Percentiles rank a stretch among this genome's conserved stretches.
phyloP scores from a whole-genome alignment of 2,797 vertebrate genomes.

The Pseudomugil gertrudae region DNA sequence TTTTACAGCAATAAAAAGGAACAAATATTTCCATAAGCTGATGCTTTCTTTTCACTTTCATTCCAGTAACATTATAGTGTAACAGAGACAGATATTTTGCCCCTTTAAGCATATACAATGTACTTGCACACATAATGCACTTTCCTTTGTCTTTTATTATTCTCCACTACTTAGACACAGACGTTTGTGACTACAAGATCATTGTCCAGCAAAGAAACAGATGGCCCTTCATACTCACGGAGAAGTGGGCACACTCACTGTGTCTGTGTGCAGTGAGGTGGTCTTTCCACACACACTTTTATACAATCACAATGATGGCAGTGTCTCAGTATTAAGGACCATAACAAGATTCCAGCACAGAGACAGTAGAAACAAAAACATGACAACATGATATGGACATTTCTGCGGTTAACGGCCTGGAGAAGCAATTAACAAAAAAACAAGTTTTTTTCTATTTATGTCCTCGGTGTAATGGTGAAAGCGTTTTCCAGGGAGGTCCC shows the following conservation, averaged over 20 bases:
- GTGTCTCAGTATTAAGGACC: conserved; percentile 45
- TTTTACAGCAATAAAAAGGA: conserved; percentile 10
- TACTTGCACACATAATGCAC: conserved; percentile 50
- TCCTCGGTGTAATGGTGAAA: conserved; percentile 45
- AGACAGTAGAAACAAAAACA: conserved; percentile 42
- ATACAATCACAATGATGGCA: conserved; percentile 26
- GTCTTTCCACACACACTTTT: conserved; percentile 55
- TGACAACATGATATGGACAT: conserved; percentile 32
- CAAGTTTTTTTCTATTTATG: conserved; percentile 18
- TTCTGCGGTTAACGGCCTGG: conserved; percentile 60
- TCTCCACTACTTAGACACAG: conserved; percentile 15
- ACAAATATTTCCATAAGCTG: conserved; percentile 33
- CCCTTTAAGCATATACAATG: conserved; percentile 5
- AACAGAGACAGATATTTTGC: conserved; percentile 26
- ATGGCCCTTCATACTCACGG: conserved; percentile 51
- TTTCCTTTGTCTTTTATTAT: conserved; percentile 42
- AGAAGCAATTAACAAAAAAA: conserved; percentile 43
- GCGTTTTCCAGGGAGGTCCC: conserved; percentile 44
- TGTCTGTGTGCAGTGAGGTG: conserved; percentile 37
- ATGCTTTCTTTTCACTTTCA: conserved; percentile 19
- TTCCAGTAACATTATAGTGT: conserved; percentile 31
- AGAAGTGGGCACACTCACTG: conserved; percentile 46
- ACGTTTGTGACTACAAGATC: conserved; percentile 33
- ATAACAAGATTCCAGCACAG: conserved; percentile 37
- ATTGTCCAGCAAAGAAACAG: conserved; percentile 46